Base-by-base conservation (phyloP, 35 echinoderm and acorn worm genomes). In the Strongylocentrotus purpuratus region DNA sequence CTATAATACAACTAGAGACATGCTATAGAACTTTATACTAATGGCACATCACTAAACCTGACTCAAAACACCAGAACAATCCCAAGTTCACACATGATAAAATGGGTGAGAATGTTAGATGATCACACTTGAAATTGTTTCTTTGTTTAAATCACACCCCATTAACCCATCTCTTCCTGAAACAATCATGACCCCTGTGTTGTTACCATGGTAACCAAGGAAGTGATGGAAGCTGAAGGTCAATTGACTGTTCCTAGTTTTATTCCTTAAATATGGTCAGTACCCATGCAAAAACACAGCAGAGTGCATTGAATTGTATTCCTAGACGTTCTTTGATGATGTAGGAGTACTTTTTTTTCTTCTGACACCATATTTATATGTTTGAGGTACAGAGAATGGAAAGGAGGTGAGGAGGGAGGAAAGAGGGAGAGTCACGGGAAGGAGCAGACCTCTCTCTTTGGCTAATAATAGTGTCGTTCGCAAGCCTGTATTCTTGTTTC, bases 221-320 rank as follows among this genome's bases (percentile, higher is more conserved):
- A 78, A 78, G 25, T 78, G 65, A 78, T 78, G 65, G 65, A 78
- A 78, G 65, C 65, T 28, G n/a, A 78, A 78, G 65, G 65, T 78
- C 65, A 78, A 78, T 78, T 78, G 65, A n/a, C 65, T 78, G 65
- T 78, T 78, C 65, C 65, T 78, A 78, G 65, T 78, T 78, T 28
- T 78, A 78, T 78, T 78, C 65, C n/a, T 17, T 78, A 78, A 28
- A 22, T 78, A 78, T 78, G 65, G 65, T 78, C 65, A 78, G 28
- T 28, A 78, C 5, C n/a, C 28, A n/a, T n/a, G 65, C 25, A 78
- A 28, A 78, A 78, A 78, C 20, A 78, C 50, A 55, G 50, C 50
- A 10, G 20, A 28, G 6, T 78, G 2, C 65, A 78, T 13, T 55
- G 50, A 55, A 55, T 55, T 55, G 50, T 28, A 78, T 78, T 28